Evolutionary conservation across 1,140 invertebrate genomes (phyloP).

Genomic region (Drosophila nebulosa): DNA sequence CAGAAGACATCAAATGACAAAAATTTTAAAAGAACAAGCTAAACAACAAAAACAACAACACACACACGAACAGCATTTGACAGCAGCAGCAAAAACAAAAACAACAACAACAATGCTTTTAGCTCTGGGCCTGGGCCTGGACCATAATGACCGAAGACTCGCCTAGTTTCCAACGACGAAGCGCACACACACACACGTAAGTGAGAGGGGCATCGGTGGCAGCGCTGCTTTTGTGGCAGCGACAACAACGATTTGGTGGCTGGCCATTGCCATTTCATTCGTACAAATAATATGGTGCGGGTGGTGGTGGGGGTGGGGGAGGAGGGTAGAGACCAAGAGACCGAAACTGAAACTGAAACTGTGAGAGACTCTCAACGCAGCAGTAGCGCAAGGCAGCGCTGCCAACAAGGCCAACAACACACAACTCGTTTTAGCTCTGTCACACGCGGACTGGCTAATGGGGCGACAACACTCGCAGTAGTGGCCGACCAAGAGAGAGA

Average conservation of each 20-base stretch:
- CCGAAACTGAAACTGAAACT: too few species aligned
- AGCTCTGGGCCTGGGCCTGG: slow-evolving; percentile 14
- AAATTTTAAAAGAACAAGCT: slow-evolving; percentile 61
- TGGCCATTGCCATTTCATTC: slow-evolving; percentile 72
- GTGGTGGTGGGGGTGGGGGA: too few species aligned
- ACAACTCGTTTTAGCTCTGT: slow-evolving; percentile 71
- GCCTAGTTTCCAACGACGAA: slow-evolving; percentile 32
- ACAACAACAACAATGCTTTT: slow-evolving; percentile 22
- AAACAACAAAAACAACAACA: slow-evolving; percentile 27
- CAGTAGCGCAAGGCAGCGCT: slow-evolving; percentile 4
- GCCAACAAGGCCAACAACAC: slow-evolving; percentile 6
- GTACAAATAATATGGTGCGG: slow-evolving; percentile 32
- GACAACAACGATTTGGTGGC: slow-evolving; percentile 53
- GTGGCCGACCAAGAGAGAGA: slow-evolving; percentile 27
- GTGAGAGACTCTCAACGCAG: slow-evolving; percentile 1
- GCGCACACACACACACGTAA: background rate
- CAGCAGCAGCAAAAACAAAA: slow-evolving; percentile 23
- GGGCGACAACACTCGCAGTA: slow-evolving; percentile 54
- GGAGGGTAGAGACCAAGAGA: background rate
- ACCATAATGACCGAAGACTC: slow-evolving; percentile 25
- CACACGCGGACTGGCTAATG: slow-evolving; percentile 60
- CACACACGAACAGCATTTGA: slow-evolving; percentile 46
- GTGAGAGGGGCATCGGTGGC: slow-evolving; percentile 11
- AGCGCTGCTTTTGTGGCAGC: slow-evolving; percentile 29
- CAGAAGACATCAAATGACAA: slow-evolving; percentile 75